These are phyloP conservation scores for Archilochus colubris DNA, from an alignment of 2,113 vertebrate genomes.

Conservation along the genomic window DNA sequence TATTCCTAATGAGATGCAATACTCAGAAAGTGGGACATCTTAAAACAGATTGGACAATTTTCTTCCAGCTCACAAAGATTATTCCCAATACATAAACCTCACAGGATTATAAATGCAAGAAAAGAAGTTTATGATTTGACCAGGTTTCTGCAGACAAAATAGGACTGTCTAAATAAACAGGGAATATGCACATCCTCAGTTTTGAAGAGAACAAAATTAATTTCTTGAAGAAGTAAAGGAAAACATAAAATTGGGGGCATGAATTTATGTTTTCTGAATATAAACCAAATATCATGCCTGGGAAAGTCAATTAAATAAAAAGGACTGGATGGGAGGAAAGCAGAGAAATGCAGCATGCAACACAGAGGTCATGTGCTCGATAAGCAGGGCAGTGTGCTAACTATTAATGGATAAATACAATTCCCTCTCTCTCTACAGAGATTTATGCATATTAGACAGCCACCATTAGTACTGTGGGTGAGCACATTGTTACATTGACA, in stretches of 20 bases:
- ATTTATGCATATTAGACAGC: neutral
- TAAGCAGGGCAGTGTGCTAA: conserved; percentile 1
- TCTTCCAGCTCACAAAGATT: conserved; percentile 28
- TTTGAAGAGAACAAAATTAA: neutral
- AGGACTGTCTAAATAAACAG: conserved; percentile 12
- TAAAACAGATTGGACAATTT: conserved; percentile 34
- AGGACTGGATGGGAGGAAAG: neutral
- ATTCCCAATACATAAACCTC: conserved; percentile 17
- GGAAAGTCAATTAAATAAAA: neutral
- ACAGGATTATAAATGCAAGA: conserved; percentile 16
- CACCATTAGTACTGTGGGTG: neutral
- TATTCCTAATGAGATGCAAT: conserved; percentile 11
- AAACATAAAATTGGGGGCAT: neutral
- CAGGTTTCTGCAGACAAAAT: conserved; percentile 24
- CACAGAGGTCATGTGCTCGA: neutral
- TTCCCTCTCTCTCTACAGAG: neutral
- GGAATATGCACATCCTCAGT: neutral
- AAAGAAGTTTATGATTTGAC: neutral
- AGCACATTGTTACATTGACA: neutral
- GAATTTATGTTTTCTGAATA: neutral
- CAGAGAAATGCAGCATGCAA: neutral
- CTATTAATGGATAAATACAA: neutral
- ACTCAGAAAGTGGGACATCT: conserved; percentile 42
- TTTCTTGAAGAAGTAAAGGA: neutral
- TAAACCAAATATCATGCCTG: neutral